Conservation (phyloP, 37 sponge, comb jelly and placozoan species). For the Chondrilla cf. caribensis region DNA sequence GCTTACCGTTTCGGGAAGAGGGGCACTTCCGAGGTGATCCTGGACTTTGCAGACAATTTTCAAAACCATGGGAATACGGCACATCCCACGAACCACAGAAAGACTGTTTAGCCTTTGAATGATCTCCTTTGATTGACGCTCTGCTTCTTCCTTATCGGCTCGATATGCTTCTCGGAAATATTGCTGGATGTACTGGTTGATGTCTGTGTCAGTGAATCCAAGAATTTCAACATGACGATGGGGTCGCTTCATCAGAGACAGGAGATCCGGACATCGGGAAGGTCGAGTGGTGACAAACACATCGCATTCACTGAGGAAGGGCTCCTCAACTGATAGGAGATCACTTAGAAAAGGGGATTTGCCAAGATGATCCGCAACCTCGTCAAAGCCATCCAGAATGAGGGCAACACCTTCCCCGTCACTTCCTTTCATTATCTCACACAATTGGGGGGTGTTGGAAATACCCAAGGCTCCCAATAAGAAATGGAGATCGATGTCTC, state of each 20-base stretch:
- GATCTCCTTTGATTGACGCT: neutral
- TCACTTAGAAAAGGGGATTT: neutral
- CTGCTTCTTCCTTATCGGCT: no score
- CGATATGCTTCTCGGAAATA: neutral
- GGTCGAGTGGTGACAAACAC: slow-evolving; percentile 1
- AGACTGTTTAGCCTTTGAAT: neutral
- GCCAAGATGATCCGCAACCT: neutral
- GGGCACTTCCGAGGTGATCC: neutral
- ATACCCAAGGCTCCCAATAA: neutral
- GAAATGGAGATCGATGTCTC: neutral
- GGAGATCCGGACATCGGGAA: neutral
- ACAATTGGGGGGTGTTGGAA: neutral
- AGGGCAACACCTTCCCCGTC: neutral
- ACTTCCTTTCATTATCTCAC: neutral
- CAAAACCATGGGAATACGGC: neutral
- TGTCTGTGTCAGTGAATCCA: neutral
- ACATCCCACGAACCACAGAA: neutral
- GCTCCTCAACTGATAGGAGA: neutral
- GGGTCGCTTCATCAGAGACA: neutral
- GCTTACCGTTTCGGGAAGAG: neutral
- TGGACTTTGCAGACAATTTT: neutral
- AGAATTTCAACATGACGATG: slow-evolving; percentile 7
- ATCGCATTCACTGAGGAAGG: neutral
- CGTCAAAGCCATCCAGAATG: slow-evolving; percentile 3
- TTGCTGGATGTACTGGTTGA: neutral